Percentiles rank a stretch among this genome's conserved stretches.
Evolutionary conservation across 1,140 invertebrate species (phyloP).

Genomic region (Meloidogyne chitwoodi): DNA sequence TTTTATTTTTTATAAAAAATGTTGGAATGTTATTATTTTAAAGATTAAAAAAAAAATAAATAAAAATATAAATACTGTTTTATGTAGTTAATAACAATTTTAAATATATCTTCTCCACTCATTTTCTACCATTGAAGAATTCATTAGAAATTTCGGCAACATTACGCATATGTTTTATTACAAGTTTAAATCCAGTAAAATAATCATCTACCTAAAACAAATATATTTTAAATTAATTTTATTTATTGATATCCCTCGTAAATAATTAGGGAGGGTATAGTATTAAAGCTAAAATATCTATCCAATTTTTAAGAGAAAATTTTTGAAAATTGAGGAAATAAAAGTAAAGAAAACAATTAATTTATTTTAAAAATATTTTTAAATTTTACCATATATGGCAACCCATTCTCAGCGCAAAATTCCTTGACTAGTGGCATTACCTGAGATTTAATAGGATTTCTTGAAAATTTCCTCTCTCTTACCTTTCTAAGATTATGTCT

Average conservation of each 20-base stretch:
- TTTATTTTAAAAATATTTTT: background rate
- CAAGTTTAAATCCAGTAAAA: constrained; percentile 48
- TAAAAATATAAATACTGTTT: too few relatives aligned
- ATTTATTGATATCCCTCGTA: too few relatives aligned
- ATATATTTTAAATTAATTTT: background rate
- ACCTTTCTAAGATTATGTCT: constrained; percentile 53
- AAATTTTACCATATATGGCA: constrained; percentile 59
- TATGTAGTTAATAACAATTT: too few relatives aligned
- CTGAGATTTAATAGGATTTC: constrained; percentile 9
- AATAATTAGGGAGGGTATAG: too few relatives aligned
- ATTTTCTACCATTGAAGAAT: background rate
- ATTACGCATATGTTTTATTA: constrained; percentile 49
- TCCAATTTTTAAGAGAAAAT: too few relatives aligned
- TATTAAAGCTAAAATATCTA: too few relatives aligned
- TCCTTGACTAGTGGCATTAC: constrained; percentile 58
- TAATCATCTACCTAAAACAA: constrained; percentile 49
- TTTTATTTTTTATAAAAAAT: too few relatives aligned
- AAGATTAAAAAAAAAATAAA: too few relatives aligned
- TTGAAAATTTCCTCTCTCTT: background rate
- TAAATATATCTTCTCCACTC: background rate
- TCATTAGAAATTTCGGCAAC: constrained; percentile 50
- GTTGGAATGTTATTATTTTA: too few relatives aligned
- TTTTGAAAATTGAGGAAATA: background rate
- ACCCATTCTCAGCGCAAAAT: constrained; percentile 53
- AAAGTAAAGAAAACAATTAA: background rate